Conservation (phyloP, 2,113 vertebrate genomes). For the Antechinus flavipes region DNA sequence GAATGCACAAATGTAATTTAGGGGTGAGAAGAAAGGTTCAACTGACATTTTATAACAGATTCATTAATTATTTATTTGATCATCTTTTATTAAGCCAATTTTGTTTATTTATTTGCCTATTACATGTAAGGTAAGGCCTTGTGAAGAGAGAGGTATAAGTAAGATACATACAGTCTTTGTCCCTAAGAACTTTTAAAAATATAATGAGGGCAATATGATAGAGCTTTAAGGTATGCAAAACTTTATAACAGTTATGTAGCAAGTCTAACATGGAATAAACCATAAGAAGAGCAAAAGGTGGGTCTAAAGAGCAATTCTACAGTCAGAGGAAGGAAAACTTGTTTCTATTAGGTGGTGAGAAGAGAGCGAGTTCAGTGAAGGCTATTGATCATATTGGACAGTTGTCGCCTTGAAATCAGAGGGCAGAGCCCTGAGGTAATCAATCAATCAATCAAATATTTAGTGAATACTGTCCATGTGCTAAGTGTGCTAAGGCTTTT, state of each 20-base stretch:
- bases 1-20: not conserved
- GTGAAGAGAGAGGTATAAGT: not conserved
- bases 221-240: not conserved
- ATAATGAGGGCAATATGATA: not conserved
- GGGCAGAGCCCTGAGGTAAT: not conserved
- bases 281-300: not conserved
- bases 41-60: not conserved
- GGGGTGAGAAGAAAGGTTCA: not conserved
- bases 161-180: not conserved
- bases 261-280: not conserved
- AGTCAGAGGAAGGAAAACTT: not conserved
- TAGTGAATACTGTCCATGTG: not conserved
- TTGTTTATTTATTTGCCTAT: not conserved
- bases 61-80: not conserved
- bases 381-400: not conserved
- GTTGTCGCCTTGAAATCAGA: not conserved
- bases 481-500: not conserved
- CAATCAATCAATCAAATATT: not conserved
- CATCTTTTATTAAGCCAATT: not conserved
- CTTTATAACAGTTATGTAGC: not conserved
- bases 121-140: not conserved
- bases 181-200: not conserved
- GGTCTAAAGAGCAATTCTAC: not conserved
- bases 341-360: not conserved
- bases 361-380: not conserved